Percentiles rank a stretch among this genome's conserved stretches.
Conservation (phyloP, 2,888 invertebrate genomes). For the Anthoptus insignis region DNA sequence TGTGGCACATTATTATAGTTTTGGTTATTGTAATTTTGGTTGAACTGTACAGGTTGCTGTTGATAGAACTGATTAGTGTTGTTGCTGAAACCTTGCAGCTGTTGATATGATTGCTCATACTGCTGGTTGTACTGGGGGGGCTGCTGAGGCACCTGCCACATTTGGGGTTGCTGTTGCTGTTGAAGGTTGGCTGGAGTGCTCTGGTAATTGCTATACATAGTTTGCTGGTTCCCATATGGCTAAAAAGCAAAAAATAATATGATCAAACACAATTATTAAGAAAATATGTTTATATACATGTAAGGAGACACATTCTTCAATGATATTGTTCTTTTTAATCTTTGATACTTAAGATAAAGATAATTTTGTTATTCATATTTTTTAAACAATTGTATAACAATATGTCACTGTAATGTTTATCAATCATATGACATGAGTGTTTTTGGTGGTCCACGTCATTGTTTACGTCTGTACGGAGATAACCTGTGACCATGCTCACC, state of each 20-base stretch:
- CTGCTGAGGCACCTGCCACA: constrained; percentile 66
- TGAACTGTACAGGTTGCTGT: constrained; percentile 64
- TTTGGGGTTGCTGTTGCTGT: constrained; percentile 64
- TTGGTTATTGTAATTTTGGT: constrained; percentile 67
- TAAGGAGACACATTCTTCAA: too few relatives aligned
- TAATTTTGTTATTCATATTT: too few relatives aligned
- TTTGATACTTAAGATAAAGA: too few relatives aligned
- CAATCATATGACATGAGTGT: constrained; percentile 58
- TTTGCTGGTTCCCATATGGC: constrained; percentile 72
- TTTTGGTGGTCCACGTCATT: constrained; percentile 75
- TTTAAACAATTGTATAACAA: not conserved
- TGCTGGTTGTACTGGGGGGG: constrained; percentile 76
- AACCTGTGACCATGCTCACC: constrained; percentile 68
- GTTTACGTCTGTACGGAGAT: constrained; percentile 71
- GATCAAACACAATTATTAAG: constrained; percentile 8
- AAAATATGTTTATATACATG: not conserved
- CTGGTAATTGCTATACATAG: constrained; percentile 69
- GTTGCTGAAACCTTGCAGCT: constrained; percentile 60
- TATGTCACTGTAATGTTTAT: constrained; percentile 44
- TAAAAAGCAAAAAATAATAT: constrained; percentile 50
- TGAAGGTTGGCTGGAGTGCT: constrained; percentile 52
- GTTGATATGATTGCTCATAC: constrained; percentile 72
- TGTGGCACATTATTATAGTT: constrained; percentile 60
- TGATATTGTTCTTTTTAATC: too few relatives aligned
- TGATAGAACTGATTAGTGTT: constrained; percentile 74